A percentile compares a stretch with the other conserved stretches of the same genome.
Evolutionary conservation across 1,140 invertebrate genomes (phyloP).

Genomic region (Euura saliciscinereae): DNA sequence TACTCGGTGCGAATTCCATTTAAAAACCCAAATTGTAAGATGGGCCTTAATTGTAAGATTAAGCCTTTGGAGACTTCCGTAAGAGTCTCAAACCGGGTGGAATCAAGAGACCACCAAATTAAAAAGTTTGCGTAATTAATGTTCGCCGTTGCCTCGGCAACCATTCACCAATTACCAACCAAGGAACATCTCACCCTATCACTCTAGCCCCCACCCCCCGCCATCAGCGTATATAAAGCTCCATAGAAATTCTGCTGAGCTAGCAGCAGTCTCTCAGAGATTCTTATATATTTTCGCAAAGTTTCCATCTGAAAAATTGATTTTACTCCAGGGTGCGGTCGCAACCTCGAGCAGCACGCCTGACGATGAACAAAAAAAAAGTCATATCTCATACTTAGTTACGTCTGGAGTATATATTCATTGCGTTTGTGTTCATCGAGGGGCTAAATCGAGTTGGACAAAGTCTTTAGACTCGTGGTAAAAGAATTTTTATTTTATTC

Average conservation of each 20-base stretch:
- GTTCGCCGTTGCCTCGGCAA: constrained; percentile 1
- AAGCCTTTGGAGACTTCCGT: background rate
- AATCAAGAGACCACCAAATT: constrained; percentile 1
- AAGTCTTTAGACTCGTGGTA: no score
- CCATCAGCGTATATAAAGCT: background rate
- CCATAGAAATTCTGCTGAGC: constrained; percentile 2
- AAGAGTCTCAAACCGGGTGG: background rate
- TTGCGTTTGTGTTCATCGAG: no score
- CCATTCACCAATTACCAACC: background rate
- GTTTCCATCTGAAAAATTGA: background rate
- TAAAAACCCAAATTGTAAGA: background rate
- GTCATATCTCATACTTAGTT: no score
- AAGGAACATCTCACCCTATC: background rate
- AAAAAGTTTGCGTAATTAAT: constrained; percentile 1
- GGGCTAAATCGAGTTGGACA: no score
- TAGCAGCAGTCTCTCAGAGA: constrained; percentile 2
- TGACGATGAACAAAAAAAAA: no score
- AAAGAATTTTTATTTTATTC: no score
- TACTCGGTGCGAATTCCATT: no score
- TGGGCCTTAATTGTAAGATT: no score
- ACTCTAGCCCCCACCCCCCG: background rate
- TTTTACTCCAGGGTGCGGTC: background rate
- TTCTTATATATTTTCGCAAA: background rate
- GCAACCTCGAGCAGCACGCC: no score
- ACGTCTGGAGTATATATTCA: no score